Evolutionary conservation across 2,888 invertebrate species (phyloP).

Genomic region (Sinhomidia bicolor): DNA sequence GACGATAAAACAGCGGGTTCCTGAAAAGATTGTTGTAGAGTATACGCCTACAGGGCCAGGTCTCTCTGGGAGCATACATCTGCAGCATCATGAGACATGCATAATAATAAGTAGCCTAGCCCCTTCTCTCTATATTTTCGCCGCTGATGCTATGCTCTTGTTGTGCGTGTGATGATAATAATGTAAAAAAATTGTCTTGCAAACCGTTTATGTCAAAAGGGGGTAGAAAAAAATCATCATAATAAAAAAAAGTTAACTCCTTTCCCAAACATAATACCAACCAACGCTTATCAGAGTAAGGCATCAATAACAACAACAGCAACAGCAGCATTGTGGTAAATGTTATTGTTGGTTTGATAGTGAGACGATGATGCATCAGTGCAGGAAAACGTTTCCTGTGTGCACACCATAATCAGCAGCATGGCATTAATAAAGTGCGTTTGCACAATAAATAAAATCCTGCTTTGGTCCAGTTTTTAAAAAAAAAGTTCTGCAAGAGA

Average conservation of each 20-base stretch:
- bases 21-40: neutral
- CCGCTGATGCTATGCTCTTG: no score
- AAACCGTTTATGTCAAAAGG: conserved; percentile 1
- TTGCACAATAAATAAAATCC: neutral
- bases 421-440: neutral
- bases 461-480: no score
- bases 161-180: conserved; percentile 6
- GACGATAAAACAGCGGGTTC: conserved; percentile 18
- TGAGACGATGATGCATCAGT: conserved; percentile 1
- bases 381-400: conserved; percentile 18
- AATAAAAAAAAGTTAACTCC: neutral
- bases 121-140: conserved; percentile 3
- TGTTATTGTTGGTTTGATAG: neutral
- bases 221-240: neutral
- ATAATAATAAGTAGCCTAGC: no score
- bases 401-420: neutral
- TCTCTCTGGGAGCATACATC: neutral
- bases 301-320: conserved; percentile 23
- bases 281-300: conserved; percentile 23
- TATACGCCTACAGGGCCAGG: conserved; percentile 3
- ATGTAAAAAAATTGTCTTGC: neutral
- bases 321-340: neutral
- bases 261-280: conserved; percentile 25
- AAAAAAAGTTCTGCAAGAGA: no score
- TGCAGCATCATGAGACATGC: no score